These are phyloP conservation scores for Oryzias javanicus DNA, from an alignment of 2,113 vertebrate genomes.

Conservation along the genomic window DNA sequence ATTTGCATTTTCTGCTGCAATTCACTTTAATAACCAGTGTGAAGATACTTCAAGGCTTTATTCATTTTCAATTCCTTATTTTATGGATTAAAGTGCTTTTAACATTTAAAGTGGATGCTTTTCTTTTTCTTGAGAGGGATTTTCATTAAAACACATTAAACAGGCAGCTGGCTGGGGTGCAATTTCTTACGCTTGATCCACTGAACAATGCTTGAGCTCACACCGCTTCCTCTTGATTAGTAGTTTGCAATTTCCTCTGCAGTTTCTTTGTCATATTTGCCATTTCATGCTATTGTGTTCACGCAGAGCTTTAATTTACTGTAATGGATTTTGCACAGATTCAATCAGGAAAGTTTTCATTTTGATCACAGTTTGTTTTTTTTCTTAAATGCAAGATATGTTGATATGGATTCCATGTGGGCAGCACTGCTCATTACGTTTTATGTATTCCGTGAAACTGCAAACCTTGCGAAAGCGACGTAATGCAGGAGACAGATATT, in stretches of 20 bases:
- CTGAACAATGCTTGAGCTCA: slow-evolving; percentile 25
- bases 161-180: slow-evolving; percentile 16
- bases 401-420: background rate
- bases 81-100: slow-evolving; percentile 34
- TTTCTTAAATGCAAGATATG: background rate
- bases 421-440: background rate
- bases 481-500: slow-evolving; percentile 2
- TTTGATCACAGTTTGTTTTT: slow-evolving; percentile 1
- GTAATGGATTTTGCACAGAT: slow-evolving; percentile 17
- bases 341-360: slow-evolving; percentile 14
- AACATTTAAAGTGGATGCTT: slow-evolving; percentile 23
- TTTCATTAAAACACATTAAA: slow-evolving; percentile 48
- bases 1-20: slow-evolving; percentile 5
- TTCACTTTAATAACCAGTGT: slow-evolving; percentile 30
- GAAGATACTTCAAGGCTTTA: slow-evolving; percentile 34
- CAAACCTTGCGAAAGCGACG: slow-evolving; percentile 4
- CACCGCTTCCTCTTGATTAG: slow-evolving; percentile 40
- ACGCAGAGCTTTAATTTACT: slow-evolving; percentile 9
- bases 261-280: slow-evolving; percentile 11
- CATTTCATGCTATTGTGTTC: background rate
- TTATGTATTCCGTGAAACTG: background rate
- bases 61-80: slow-evolving; percentile 53
- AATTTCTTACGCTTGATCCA: slow-evolving; percentile 39
- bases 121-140: slow-evolving; percentile 12
- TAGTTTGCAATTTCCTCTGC: slow-evolving; percentile 10